phyloP scores from a whole-genome alignment of 2,113 vertebrate species.

The Pseudorectes ferrugineus region DNA sequence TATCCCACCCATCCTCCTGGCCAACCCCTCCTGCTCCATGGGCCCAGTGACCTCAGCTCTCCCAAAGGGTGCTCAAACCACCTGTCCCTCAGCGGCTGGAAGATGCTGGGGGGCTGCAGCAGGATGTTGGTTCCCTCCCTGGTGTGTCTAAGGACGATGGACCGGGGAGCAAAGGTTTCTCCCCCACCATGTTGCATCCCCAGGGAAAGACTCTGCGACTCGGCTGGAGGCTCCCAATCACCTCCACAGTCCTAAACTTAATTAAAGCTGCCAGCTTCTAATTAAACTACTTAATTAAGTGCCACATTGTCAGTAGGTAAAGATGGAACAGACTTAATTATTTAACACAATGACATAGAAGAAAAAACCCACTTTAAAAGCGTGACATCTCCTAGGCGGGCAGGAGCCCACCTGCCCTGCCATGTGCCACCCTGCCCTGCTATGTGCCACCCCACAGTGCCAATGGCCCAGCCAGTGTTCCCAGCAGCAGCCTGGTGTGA shows the following conservation, averaged over 20 bases:
- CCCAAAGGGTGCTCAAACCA: background rate
- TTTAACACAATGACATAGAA: conserved; percentile 28
- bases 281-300: conserved; percentile 72
- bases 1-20: background rate
- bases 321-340: conserved; percentile 54
- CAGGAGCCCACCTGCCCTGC: background rate
- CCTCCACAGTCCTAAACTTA: conserved; percentile 56
- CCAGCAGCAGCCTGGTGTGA: background rate
- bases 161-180: background rate
- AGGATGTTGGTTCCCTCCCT: background rate
- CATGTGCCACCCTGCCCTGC: background rate
- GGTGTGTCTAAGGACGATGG: fast-evolving
- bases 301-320: conserved; percentile 54
- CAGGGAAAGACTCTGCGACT: background rate
- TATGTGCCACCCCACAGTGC: fast-evolving
- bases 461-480: background rate
- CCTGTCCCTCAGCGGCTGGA: fast-evolving
- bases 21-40: background rate
- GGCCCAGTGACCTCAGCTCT: background rate
- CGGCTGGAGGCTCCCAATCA: conserved; percentile 12
- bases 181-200: fast-evolving
- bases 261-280: conserved; percentile 69
- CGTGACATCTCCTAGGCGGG: background rate
- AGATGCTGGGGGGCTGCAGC: background rate
- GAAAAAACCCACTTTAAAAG: conserved; percentile 3